Evolutionary conservation across 1,140 invertebrate genomes (phyloP).

Genomic region (Aricia agestis): DNA sequence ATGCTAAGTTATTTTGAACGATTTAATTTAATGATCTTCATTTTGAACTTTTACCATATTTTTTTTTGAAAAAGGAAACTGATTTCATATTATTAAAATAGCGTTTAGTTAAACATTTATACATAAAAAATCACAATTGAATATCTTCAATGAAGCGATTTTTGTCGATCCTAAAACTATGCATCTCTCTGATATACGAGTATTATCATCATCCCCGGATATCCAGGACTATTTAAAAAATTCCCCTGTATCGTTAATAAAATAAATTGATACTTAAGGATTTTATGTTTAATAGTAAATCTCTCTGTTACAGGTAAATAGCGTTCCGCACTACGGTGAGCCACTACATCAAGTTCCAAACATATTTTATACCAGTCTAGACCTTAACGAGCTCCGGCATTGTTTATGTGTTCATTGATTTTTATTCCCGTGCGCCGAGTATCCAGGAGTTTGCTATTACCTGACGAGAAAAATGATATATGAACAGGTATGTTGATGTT

Average conservation of each 20-base stretch:
- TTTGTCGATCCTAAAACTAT: background rate
- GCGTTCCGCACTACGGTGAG: constrained; percentile 20
- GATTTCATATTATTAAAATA: too few relatives aligned
- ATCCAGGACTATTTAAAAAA: background rate
- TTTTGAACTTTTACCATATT: too few relatives aligned
- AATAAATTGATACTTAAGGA: constrained; percentile 13
- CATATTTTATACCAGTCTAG: constrained; percentile 12
- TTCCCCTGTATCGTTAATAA: constrained; percentile 4
- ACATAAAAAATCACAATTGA: too few relatives aligned
- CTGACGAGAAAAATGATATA: background rate
- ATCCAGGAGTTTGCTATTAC: constrained; percentile 7
- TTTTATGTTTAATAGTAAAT: constrained; percentile 20
- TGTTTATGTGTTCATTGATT: constrained; percentile 12
- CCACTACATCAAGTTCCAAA: constrained; percentile 17
- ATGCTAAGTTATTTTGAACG: background rate
- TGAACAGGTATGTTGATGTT: background rate
- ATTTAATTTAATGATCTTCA: background rate
- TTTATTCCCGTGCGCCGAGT: background rate
- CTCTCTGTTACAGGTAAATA: constrained; percentile 41
- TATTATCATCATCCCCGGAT: background rate
- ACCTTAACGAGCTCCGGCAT: constrained; percentile 7
- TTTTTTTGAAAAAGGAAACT: too few relatives aligned
- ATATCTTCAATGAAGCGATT: too few relatives aligned
- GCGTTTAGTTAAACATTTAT: too few relatives aligned
- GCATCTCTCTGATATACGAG: background rate